Evolutionary conservation across 2,888 invertebrate species (phyloP), one percentile per base, ranked within the genome.

Genomic region (Lycaena phlaeas): DNA sequence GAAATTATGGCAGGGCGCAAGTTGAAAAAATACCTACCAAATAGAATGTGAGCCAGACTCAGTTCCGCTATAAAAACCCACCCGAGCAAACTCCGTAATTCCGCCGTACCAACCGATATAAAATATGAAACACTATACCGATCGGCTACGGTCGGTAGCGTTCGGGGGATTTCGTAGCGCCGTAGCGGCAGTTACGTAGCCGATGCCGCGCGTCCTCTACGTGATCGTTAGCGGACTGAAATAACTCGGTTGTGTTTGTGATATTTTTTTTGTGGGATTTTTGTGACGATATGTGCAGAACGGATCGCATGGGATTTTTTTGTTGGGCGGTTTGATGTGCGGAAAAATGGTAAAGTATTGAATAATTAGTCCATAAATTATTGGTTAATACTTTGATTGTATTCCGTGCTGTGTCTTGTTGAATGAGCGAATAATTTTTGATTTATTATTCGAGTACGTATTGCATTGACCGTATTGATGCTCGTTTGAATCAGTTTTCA

Each of bases 81-180:
- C 67, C 76, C 66, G 65, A 76, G 73, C 76, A 75, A 76, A 78
- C 75, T 81, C 74, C 61, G 81, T 78, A 81, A 79, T 76, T 73
- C 73, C 72, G 68, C 68, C 70, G n/a, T n/a, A n/a, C 74, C 73
- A 55, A 68, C 69, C 75, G 71, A 74, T 81, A 81, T 82, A 81
- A 82, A 82, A 82, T 82, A 81, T 82, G 82, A 82, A 82, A 79
- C 77, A 74, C 75, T 69, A 62, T 63, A 54, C 54, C 4, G 30
- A 36, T 60, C 61, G 60, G 45, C 29, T 31, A 17, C 11, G 44
- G 44, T 77, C 79, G 79, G 65, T 42, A 34, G 28, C 43, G 42
- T 54, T 68, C 79, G 79, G 47, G 36, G 12, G 50, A 46, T 45
- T 61, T 64, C 78, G 79, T 60, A 54, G 48, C 70, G 68, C 57